A percentile compares a stretch with the other conserved stretches of the same genome.
These are phyloP conservation scores for Nettapus auritus DNA, from an alignment of 2,113 vertebrate genomes.

Conservation along the genomic window DNA sequence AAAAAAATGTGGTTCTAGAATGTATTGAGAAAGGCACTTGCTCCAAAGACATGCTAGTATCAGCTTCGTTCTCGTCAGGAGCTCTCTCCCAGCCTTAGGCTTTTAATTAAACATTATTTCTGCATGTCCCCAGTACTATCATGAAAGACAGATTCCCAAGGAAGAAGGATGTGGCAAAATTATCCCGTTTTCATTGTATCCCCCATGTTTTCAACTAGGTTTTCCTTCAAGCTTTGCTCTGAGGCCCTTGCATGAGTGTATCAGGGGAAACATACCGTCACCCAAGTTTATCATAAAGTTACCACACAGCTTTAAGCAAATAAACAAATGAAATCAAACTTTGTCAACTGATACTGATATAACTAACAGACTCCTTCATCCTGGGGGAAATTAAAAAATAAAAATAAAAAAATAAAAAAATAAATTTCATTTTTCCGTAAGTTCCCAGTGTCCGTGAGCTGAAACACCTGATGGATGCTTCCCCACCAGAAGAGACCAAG, in stretches of 20 bases:
- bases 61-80: background rate
- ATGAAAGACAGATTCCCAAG: background rate
- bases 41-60: background rate
- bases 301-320: background rate
- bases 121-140: background rate
- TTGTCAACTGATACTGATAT: background rate
- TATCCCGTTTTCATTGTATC: background rate
- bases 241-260: background rate
- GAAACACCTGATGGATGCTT: background rate
- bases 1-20: background rate
- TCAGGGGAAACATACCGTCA: background rate
- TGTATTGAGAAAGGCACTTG: background rate
- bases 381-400: background rate
- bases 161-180: background rate
- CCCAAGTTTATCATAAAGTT: background rate
- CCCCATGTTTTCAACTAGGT: background rate
- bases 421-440: background rate
- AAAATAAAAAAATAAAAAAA: background rate
- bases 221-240: background rate
- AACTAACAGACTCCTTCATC: background rate
- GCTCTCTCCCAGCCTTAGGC: background rate
- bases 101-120: background rate
- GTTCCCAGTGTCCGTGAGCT: background rate
- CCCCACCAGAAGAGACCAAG: background rate
- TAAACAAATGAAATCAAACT: background rate